phyloP scores from a whole-genome alignment of 2,113 vertebrate species.

The Furnarius figulus region DNA sequence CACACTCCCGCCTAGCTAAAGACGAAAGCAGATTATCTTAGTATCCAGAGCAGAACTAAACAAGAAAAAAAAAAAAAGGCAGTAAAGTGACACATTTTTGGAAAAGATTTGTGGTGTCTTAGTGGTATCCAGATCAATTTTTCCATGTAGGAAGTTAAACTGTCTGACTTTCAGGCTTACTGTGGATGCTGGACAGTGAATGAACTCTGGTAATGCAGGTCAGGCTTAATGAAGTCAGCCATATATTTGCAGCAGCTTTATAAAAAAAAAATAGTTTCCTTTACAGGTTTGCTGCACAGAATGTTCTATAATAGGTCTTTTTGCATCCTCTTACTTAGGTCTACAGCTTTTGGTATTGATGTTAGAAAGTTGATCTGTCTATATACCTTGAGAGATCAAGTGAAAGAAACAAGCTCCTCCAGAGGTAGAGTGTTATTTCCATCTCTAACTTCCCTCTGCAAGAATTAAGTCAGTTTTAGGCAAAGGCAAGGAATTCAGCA shows the following conservation, averaged over 20 bases:
- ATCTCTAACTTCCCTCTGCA: background rate
- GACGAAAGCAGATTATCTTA: background rate
- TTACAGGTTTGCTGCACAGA: background rate
- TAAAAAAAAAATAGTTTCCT: background rate
- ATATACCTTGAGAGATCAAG: background rate
- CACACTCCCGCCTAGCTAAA: slow-evolving; percentile 1
- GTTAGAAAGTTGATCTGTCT: background rate
- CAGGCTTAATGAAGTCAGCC: background rate
- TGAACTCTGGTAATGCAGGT: background rate
- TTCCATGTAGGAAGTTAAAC: background rate
- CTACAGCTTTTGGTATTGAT: background rate
- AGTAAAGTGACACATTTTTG: background rate
- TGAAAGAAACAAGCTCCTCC: background rate
- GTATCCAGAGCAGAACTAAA: background rate
- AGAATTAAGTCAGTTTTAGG: background rate
- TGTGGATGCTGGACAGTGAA: background rate
- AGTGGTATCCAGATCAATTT: background rate
- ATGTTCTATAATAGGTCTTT: background rate
- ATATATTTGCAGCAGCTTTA: background rate
- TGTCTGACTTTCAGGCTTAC: background rate
- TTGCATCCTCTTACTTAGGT: background rate
- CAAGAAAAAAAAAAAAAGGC: background rate
- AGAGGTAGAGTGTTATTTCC: background rate
- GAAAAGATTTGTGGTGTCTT: background rate
- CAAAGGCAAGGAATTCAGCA: background rate